These are phyloP conservation scores for Saturnia japonica DNA, from an alignment of 2,888 invertebrate species.

Conservation along the genomic window DNA sequence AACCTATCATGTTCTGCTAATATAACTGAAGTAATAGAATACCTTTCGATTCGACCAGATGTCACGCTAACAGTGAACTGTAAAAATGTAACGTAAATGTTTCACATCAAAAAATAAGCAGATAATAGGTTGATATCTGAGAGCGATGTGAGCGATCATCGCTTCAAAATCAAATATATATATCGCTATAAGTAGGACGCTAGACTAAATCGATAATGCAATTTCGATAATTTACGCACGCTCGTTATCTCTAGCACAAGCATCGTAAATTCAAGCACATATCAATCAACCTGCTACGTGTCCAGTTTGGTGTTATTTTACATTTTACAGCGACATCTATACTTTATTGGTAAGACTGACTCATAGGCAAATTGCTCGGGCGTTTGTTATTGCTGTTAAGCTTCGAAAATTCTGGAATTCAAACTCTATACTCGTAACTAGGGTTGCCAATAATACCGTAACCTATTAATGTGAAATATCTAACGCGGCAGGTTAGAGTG, in stretches of 20 bases:
- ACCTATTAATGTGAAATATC: too few species aligned
- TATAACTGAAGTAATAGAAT: too few species aligned
- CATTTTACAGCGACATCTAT: conserved; percentile 13
- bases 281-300: conserved; percentile 28
- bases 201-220: conserved; percentile 9
- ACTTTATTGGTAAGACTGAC: background rate
- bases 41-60: too few species aligned
- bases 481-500: too few species aligned
- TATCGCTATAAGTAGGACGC: conserved; percentile 2
- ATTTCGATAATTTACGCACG: conserved; percentile 23
- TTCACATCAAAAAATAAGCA: too few species aligned
- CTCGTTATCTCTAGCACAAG: conserved; percentile 20
- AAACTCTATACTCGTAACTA: background rate
- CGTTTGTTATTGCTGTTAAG: background rate
- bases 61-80: too few species aligned
- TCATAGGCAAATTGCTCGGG: background rate
- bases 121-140: too few species aligned
- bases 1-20: too few species aligned
- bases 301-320: conserved; percentile 17
- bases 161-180: background rate
- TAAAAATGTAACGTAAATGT: too few species aligned
- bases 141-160: background rate
- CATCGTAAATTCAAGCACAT: conserved; percentile 28
- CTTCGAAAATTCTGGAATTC: background rate
- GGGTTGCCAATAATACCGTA: background rate